A percentile compares a stretch with the other conserved stretches of the same genome.
These are phyloP conservation scores for Galeruca laticollis DNA, from an alignment of 2,888 invertebrate genomes.

Conservation along the genomic window DNA sequence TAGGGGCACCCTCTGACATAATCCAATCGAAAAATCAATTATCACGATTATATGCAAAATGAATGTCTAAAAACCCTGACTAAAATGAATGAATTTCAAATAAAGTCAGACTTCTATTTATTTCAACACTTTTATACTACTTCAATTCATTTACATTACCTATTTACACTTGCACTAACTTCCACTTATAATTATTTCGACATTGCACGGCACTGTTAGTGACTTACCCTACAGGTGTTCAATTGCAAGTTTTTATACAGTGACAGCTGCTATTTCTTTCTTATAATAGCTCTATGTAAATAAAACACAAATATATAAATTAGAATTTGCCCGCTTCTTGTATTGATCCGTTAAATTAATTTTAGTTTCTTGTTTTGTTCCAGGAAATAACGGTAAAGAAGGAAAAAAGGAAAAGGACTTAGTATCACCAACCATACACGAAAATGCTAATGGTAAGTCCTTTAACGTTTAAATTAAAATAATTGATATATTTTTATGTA, in stretches of 20 bases:
- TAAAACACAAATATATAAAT: not conserved
- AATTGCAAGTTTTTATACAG: not conserved
- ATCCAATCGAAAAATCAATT: too few species aligned
- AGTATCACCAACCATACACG: constrained; percentile 77
- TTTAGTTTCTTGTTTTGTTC: constrained; percentile 61
- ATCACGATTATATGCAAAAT: too few species aligned
- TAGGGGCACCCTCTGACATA: too few species aligned
- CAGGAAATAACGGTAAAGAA: constrained; percentile 77
- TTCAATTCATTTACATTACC: too few species aligned
- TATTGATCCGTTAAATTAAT: constrained; percentile 40
- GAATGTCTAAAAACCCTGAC: too few species aligned
- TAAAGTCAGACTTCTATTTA: too few species aligned
- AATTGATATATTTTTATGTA: not conserved
- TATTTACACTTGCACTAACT: too few species aligned
- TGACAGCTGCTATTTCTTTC: not conserved
- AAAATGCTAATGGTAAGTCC: constrained; percentile 70
- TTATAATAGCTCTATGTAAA: constrained; percentile 2
- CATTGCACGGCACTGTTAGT: too few species aligned
- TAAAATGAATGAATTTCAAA: too few species aligned
- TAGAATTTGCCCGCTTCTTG: not conserved
- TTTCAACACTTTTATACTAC: too few species aligned
- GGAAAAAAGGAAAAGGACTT: constrained; percentile 77
- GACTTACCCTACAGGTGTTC: too few species aligned
- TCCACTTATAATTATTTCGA: too few species aligned
- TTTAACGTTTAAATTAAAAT: not conserved